Evolutionary conservation across 2,113 vertebrate genomes (phyloP), one percentile per base, ranked within the genome.

Genomic region (Cricetomys ansorgei): DNA sequence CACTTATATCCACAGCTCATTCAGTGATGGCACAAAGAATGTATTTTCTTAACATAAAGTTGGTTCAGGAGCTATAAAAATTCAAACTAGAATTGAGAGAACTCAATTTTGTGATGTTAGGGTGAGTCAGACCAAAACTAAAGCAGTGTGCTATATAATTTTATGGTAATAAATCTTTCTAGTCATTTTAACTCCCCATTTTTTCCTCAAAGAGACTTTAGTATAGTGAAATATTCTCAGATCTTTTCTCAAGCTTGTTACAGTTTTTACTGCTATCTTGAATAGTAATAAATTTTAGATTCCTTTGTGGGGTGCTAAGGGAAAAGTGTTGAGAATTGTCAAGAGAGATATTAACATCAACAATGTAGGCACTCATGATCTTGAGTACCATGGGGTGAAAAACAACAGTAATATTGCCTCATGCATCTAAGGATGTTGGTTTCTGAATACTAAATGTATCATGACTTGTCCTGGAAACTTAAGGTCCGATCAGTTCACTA

Each of bases 181-280:
- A 17, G 29, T 62, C 43, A 50, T 88, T 85, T 72, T 50, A 89
- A 79, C 62, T 88, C 13, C n/a, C 83, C 53, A n/a, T 55, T 94
- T 94, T 94, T 79, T 16, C 67, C 81, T 83, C 29, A 73, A 76
- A 91, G 21, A 67, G 62, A 57, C 23, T 73, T 96, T 94, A 69
- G 65, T 79, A 92, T 0, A 5, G 85, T 95, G n/a, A 75, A 89
- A 45, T 45, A 57, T 75, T 91, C 57, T 94, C 79, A 48, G 43
- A 50, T 43, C 45, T 94, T 50, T 65, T 89, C 85, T 31, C 25
- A 91, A 27, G 9, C 29, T 94, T 92, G 29, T 94, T 94, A 95
- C 27, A 64, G 27, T 69, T 92, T 94, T 70, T 80, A 94, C 94
- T 83, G 16, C 50, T 37, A 59, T 31, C n/a, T 79, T 64, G 25